Base-by-base conservation (phyloP, 2,113 vertebrate species). In the Poecile atricapillus region DNA sequence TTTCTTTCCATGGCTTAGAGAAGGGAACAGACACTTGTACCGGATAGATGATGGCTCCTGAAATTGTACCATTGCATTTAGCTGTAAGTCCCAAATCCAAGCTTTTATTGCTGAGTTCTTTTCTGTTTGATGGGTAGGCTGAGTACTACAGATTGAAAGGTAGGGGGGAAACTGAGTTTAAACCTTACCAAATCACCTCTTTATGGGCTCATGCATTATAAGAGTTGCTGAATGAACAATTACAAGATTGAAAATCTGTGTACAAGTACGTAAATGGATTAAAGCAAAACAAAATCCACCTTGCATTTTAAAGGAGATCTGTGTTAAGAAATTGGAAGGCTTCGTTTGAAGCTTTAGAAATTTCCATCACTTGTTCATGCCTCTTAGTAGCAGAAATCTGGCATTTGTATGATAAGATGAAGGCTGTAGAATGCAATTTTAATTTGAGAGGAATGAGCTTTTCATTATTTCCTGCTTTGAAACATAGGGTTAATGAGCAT, bases 401-500 rank as follows among this genome's bases (percentile, higher is more conserved):
- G 93, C 62, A 25, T 90, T 82, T 75, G 31, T 79, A 58, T 79
- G 93, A 92, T 93, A 91, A 96, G 93, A 58, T 83, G 82, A 94
- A 95, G 75, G 70, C 50, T 93, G 71, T 69, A 52, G 47, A 91
- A 77, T 53, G 35, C 39, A 80, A 85, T 94, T 92, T 84, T 75
- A 78, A 83, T 94, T 87, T 80, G 58, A 68, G 74, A 76, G 90
- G 80, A 78, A 50, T 12, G 8, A 90, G 65, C 76, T 84, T 93
- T 86, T 87, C 52, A 76, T 90, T 86, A 89, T 95, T 95, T 80
- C 50, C 33, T 89, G 31, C 92, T 90, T 96, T 95, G 80, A 96
- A 90, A 78, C 49, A 35, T 53, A 78, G 79, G 64, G 80, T 96
- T 90, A 94, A 96, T 81, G 56, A 88, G 62, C 46, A 50, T 67